A percentile compares a stretch with the other conserved stretches of the same genome.
Evolutionary conservation across 2,113 vertebrate species (phyloP).

Genomic region (Chaetodon auriga): DNA sequence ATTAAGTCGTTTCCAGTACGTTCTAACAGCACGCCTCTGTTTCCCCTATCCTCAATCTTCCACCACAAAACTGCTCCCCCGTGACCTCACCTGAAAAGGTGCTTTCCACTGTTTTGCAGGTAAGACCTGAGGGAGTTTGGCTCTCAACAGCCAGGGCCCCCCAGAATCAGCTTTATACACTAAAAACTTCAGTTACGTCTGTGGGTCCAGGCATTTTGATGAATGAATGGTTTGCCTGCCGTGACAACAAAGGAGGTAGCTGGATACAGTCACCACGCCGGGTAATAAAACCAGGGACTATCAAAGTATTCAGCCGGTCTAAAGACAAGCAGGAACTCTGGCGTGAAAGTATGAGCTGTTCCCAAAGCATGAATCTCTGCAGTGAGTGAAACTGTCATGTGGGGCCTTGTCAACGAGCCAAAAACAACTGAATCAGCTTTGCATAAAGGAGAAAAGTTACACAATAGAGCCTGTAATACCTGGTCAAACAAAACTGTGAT

Average conservation of each 20-base stretch:
- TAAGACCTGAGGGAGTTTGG: slow-evolving; percentile 69
- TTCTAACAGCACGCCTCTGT: slow-evolving; percentile 54
- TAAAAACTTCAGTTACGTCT: slow-evolving; percentile 74
- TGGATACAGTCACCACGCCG: slow-evolving; percentile 60
- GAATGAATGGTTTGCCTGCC: slow-evolving; percentile 70
- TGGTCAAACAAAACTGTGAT: slow-evolving; percentile 78
- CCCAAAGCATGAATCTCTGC: slow-evolving; percentile 51
- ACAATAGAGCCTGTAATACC: slow-evolving; percentile 74
- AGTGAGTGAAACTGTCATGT: slow-evolving; percentile 67
- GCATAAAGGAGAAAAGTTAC: slow-evolving; percentile 62
- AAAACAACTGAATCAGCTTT: slow-evolving; percentile 74
- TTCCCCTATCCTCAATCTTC: slow-evolving; percentile 74
- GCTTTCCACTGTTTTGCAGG: slow-evolving; percentile 88
- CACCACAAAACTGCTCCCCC: slow-evolving; percentile 78
- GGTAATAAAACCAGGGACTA: slow-evolving; percentile 64
- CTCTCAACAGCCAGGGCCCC: slow-evolving; percentile 59
- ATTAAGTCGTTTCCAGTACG: slow-evolving; percentile 80
- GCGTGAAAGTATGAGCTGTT: slow-evolving; percentile 51
- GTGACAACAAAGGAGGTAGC: slow-evolving; percentile 69
- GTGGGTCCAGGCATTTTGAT: slow-evolving; percentile 69
- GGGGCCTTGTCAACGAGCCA: slow-evolving; percentile 73
- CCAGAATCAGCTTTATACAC: slow-evolving; percentile 56
- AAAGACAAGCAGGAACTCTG: slow-evolving; percentile 58
- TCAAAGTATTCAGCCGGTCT: slow-evolving; percentile 71
- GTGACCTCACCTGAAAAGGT: slow-evolving; percentile 86